These are phyloP conservation scores for Tridacna gigas DNA, from an alignment of 2,888 invertebrate species.

Conservation along the genomic window DNA sequence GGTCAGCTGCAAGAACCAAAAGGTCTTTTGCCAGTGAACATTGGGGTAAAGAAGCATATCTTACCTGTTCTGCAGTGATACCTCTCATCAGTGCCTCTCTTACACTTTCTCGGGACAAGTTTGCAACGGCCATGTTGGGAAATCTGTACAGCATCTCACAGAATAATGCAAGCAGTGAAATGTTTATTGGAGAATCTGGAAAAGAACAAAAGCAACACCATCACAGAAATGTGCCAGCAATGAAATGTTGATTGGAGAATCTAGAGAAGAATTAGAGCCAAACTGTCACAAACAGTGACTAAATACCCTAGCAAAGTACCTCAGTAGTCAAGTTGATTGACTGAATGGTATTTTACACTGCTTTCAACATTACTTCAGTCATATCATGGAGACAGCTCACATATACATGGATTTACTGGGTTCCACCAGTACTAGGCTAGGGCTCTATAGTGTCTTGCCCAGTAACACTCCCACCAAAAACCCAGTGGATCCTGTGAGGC, in stretches of 20 bases:
- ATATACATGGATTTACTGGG: too few relatives aligned
- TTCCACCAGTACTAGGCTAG: too few relatives aligned
- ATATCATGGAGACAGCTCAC: too few relatives aligned
- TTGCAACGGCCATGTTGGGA: slow-evolving; percentile 97
- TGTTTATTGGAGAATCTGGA: slow-evolving; percentile 90
- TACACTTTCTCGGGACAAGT: slow-evolving; percentile 97
- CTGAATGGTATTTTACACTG: too few relatives aligned
- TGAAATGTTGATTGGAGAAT: slow-evolving; percentile 93
- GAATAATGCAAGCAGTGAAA: slow-evolving; percentile 96
- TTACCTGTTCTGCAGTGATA: slow-evolving; percentile 93
- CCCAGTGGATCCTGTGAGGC: too few relatives aligned
- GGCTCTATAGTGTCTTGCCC: too few relatives aligned
- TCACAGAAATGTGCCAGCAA: slow-evolving; percentile 96
- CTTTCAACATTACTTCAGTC: too few relatives aligned
- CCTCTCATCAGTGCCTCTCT: slow-evolving; percentile 97
- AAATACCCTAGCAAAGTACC: neutral
- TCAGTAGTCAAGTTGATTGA: too few relatives aligned
- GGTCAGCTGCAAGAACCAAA: too few relatives aligned
- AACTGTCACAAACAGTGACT: neutral
- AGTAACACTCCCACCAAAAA: too few relatives aligned
- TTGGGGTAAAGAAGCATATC: too few relatives aligned
- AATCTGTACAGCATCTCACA: slow-evolving; percentile 97
- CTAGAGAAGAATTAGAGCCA: slow-evolving; percentile 70
- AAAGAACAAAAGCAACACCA: slow-evolving; percentile 49
- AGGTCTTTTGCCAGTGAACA: too few relatives aligned